These are phyloP conservation scores for Eurypyga helias DNA, from an alignment of 2,113 vertebrate species.

Conservation along the genomic window DNA sequence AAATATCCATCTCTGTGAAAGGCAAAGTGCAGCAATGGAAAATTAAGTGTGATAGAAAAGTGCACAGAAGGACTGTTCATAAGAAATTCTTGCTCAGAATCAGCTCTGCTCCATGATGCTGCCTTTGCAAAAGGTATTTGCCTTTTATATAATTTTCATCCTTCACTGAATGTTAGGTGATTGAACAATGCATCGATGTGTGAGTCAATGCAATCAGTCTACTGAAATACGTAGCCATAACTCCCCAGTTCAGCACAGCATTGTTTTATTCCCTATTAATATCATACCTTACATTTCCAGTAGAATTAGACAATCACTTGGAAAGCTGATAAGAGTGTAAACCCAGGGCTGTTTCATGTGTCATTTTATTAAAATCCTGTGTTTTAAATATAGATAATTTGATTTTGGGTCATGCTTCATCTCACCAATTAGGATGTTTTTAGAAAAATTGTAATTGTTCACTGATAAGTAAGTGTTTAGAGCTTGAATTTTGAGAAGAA, in stretches of 20 bases:
- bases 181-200: background rate
- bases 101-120: accelerated
- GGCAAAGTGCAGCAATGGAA: background rate
- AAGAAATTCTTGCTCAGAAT: background rate
- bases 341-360: background rate
- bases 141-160: background rate
- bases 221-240: background rate
- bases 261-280: background rate
- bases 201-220: background rate
- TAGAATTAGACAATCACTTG: background rate
- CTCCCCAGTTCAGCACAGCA: background rate
- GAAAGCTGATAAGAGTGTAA: background rate
- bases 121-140: background rate
- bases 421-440: background rate
- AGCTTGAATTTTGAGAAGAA: background rate
- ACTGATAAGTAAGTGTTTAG: background rate
- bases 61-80: background rate
- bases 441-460: background rate
- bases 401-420: background rate
- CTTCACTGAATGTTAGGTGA: background rate
- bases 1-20: background rate
- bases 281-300: background rate
- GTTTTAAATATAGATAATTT: background rate
- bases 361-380: background rate
- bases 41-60: background rate